Percentiles rank a stretch among this genome's conserved stretches.
phyloP scores from a whole-genome alignment of 2,888 invertebrate genomes.

The Aquatica leii region DNA sequence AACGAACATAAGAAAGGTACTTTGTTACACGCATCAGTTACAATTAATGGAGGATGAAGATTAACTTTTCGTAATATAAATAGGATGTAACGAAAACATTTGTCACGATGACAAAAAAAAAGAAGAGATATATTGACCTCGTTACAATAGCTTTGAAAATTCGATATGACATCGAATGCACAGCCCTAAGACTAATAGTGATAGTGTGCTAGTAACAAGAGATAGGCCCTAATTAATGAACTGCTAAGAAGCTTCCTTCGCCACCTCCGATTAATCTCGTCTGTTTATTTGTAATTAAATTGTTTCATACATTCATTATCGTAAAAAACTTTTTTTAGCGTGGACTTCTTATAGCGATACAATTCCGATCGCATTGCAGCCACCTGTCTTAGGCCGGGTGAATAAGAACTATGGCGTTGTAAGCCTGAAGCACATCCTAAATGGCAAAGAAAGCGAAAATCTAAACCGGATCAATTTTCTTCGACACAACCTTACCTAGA shows the following conservation, averaged over 20 bases:
- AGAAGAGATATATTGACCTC: slow-evolving; percentile 32
- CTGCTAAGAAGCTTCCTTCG: slow-evolving; percentile 48
- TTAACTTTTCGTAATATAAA: slow-evolving; percentile 15
- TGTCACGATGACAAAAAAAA: slow-evolving; percentile 36
- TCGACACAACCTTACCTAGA: slow-evolving; percentile 22
- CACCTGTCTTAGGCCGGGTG: slow-evolving; percentile 52
- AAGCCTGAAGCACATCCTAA: slow-evolving; percentile 43
- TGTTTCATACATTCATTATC: slow-evolving; percentile 12
- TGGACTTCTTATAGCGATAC: slow-evolving; percentile 39
- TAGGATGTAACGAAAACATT: slow-evolving; percentile 32
- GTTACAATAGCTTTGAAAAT: slow-evolving; percentile 37
- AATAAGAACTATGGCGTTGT: slow-evolving; percentile 40
- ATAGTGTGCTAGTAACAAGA: slow-evolving; percentile 42
- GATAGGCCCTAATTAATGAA: slow-evolving; percentile 48
- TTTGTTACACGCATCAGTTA: slow-evolving; percentile 13
- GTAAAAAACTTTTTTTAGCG: slow-evolving; percentile 21
- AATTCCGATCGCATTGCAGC: slow-evolving; percentile 59
- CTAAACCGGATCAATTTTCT: slow-evolving; percentile 43
- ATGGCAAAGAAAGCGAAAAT: slow-evolving; percentile 52
- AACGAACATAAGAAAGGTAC: slow-evolving; percentile 16
- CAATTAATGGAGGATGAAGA: slow-evolving; percentile 29
- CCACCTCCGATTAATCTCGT: slow-evolving; percentile 32
- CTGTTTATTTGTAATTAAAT: slow-evolving; percentile 44
- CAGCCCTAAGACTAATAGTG: slow-evolving; percentile 48
- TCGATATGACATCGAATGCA: slow-evolving; percentile 44